These are phyloP conservation scores for Sarcoramphus papa DNA, from an alignment of 2,797 vertebrate genomes.

Conservation along the genomic window DNA sequence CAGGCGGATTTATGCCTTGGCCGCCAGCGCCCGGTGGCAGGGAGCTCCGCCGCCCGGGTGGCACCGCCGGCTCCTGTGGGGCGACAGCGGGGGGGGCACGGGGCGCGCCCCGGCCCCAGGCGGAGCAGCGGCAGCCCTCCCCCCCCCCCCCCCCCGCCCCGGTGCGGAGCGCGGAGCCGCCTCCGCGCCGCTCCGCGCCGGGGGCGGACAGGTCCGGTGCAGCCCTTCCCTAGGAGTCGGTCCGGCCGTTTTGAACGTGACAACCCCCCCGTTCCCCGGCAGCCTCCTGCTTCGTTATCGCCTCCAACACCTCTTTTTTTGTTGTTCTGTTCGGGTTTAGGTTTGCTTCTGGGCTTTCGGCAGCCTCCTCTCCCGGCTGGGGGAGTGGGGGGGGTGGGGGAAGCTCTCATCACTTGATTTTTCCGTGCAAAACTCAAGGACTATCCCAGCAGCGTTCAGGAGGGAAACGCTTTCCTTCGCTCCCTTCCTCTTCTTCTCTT, in stretches of 20 bases:
- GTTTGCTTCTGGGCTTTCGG: neutral
- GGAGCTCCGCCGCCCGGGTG: neutral
- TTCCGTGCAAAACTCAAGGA: neutral
- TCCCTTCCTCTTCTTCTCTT: neutral
- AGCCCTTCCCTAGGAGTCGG: neutral
- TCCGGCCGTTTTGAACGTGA: neutral
- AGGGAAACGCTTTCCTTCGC: neutral
- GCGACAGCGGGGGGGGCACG: no score
- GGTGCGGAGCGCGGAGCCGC: neutral
- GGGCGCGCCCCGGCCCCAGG: neutral
- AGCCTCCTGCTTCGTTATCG: neutral
- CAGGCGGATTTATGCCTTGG: neutral
- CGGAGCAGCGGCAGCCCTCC: no score
- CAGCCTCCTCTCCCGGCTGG: neutral
- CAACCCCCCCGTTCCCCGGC: rapidly evolving
- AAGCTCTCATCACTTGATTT: neutral
- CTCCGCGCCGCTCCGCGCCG: neutral
- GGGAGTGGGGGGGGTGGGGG: no score
- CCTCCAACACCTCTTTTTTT: rapidly evolving
- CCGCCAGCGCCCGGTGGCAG: neutral
- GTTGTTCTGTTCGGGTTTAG: no score
- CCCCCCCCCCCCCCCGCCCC: neutral
- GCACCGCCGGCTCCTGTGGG: neutral
- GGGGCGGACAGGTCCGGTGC: neutral
- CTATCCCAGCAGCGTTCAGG: neutral